Conservation (phyloP, 2,797 vertebrate species). For the Sebastes steindachneri region DNA sequence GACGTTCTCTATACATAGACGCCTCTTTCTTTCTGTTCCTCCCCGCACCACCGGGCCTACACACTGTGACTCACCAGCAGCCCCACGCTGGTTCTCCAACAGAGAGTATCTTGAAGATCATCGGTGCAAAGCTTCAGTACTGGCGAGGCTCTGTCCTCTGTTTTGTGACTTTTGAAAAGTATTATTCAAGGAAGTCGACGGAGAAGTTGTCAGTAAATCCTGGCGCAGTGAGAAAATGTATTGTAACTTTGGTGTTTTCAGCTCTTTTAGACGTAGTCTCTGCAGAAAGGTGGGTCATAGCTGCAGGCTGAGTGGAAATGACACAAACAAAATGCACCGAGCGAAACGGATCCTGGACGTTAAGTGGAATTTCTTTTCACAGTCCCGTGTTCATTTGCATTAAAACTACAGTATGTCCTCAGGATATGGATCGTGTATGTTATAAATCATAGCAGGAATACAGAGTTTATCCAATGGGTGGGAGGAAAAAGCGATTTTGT, state of each 20-base stretch:
- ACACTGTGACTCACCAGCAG: constrained; percentile 64
- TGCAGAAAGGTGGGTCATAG: constrained; percentile 44
- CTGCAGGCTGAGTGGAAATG: constrained; percentile 49
- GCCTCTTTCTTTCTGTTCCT: constrained; percentile 47
- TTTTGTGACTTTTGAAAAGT: neutral
- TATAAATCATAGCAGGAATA: constrained; percentile 7
- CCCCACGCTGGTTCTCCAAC: constrained; percentile 1
- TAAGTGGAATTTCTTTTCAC: constrained; percentile 40
- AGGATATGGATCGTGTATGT: neutral
- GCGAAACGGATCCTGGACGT: neutral
- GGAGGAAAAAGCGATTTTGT: too few relatives aligned
- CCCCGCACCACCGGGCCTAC: constrained; percentile 45
- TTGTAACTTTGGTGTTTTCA: neutral
- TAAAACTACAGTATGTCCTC: constrained; percentile 10
- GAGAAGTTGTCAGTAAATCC: neutral
- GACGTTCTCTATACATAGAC: constrained; percentile 64
- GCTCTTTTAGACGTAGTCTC: constrained; percentile 44
- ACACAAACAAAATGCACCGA: constrained; percentile 38
- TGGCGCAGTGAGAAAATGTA: neutral
- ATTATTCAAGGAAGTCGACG: neutral
- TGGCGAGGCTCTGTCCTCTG: neutral
- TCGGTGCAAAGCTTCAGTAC: neutral
- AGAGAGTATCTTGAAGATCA: constrained; percentile 2
- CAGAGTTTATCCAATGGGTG: neutral
- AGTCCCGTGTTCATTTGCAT: constrained; percentile 34